Conservation (phyloP, 2,888 invertebrate genomes). For the Hecatera dysodea region DNA sequence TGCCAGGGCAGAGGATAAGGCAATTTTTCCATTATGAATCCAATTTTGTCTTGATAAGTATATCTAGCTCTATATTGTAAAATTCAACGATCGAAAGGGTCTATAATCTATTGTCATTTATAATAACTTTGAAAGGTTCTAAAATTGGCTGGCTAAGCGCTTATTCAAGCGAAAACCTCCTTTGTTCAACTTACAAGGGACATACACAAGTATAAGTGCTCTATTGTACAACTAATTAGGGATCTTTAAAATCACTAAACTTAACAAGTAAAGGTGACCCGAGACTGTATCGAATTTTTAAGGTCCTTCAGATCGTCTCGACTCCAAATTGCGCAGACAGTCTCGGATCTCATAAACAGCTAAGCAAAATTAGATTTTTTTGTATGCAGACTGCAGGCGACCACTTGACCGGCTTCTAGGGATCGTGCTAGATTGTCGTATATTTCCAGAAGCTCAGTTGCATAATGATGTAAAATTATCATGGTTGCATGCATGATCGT, state of each 20-base stretch:
- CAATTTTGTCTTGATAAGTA: slow-evolving; percentile 16
- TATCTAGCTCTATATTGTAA: slow-evolving; percentile 7
- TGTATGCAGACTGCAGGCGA: not conserved
- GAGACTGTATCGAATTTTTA: slow-evolving; percentile 27
- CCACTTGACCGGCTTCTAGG: slow-evolving; percentile 18
- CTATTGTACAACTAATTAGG: slow-evolving; percentile 31
- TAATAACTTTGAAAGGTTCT: slow-evolving; percentile 28
- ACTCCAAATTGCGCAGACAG: not conserved
- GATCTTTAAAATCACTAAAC: slow-evolving; percentile 12
- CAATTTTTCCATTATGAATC: slow-evolving; percentile 40
- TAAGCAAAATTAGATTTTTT: slow-evolving; percentile 8
- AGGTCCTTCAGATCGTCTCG: slow-evolving; percentile 18
- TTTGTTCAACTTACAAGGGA: slow-evolving; percentile 33
- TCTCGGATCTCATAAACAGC: slow-evolving; percentile 11
- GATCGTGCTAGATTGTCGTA: not conserved
- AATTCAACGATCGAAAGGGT: slow-evolving; percentile 22
- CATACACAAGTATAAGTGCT: not conserved
- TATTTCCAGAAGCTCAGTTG: slow-evolving; percentile 34
- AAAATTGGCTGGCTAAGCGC: slow-evolving; percentile 7
- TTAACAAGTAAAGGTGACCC: slow-evolving; percentile 34
- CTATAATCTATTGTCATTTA: slow-evolving; percentile 11
- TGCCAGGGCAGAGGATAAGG: not conserved
- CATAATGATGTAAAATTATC: slow-evolving; percentile 44
- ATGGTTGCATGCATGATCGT: slow-evolving; percentile 27
- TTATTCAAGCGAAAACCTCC: slow-evolving; percentile 32